Conservation (phyloP, 2,797 vertebrate species). For the Melopsittacus undulatus region DNA sequence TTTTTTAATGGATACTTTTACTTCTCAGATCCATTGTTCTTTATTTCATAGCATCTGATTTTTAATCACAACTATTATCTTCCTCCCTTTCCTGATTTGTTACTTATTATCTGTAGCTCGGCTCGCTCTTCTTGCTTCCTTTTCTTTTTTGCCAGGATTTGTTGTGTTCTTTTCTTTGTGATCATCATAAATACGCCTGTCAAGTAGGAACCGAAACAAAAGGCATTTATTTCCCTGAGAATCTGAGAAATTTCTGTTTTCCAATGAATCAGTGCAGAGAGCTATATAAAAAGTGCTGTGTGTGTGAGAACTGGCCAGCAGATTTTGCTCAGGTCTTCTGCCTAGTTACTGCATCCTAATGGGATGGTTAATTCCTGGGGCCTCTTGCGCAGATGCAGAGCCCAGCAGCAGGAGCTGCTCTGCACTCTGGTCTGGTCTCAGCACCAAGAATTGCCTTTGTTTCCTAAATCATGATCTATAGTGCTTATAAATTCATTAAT, state of each 20-base stretch:
- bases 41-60: slow-evolving; percentile 32
- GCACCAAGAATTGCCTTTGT: background rate
- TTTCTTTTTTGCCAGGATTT: background rate
- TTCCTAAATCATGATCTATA: background rate
- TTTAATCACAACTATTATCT: slow-evolving; percentile 55
- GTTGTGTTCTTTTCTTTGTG: slow-evolving; percentile 51
- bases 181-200: slow-evolving; percentile 43
- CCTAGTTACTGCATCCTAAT: background rate
- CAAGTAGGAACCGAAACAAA: slow-evolving; percentile 31
- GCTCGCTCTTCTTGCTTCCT: background rate
- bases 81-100: slow-evolving; percentile 24
- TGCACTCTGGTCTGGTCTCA: background rate
- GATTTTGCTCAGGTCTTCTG: background rate
- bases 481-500: background rate
- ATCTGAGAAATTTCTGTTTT: background rate
- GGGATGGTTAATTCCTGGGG: background rate
- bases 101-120: background rate
- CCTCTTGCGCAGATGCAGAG: background rate
- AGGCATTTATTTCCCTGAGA: slow-evolving; percentile 15
- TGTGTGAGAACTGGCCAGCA: background rate
- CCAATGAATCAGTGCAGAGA: background rate
- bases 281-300: background rate
- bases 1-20: slow-evolving; percentile 7
- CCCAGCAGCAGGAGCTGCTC: background rate
- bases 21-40: slow-evolving; percentile 2